These are phyloP conservation scores for Cheilosia variabilis DNA, from an alignment of 2,888 invertebrate species.

Conservation along the genomic window DNA sequence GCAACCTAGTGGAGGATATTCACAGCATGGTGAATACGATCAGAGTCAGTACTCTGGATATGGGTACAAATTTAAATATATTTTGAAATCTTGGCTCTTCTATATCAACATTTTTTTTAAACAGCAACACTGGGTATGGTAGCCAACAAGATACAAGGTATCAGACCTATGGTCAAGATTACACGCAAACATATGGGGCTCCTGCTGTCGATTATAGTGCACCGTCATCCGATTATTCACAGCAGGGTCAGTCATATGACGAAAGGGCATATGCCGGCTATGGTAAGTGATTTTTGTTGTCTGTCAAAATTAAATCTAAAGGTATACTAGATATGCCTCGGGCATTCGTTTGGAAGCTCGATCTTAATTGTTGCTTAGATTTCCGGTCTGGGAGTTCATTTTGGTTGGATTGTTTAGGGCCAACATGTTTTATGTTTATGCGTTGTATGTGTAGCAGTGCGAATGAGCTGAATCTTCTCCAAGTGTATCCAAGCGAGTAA, in stretches of 20 bases:
- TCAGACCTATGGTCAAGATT: slow-evolving; percentile 82
- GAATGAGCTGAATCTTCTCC: no score
- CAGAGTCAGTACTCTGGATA: slow-evolving; percentile 83
- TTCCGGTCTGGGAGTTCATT: no score
- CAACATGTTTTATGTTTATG: no score
- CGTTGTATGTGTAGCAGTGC: no score
- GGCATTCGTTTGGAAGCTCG: no score
- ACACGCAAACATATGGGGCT: slow-evolving; percentile 83
- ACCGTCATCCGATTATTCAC: slow-evolving; percentile 82
- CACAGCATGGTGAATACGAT: slow-evolving; percentile 82
- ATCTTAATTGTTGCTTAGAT: no score
- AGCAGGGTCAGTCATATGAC: slow-evolving; percentile 81
- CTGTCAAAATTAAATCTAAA: not conserved
- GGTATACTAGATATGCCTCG: no score
- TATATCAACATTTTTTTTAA: not conserved
- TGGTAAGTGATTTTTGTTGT: slow-evolving; percentile 79
- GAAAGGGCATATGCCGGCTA: slow-evolving; percentile 83
- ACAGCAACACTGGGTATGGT: slow-evolving; percentile 80
- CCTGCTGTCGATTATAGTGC: slow-evolving; percentile 83
- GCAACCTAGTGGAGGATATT: slow-evolving; percentile 80
- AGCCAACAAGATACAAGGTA: slow-evolving; percentile 82
- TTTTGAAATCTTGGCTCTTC: not conserved
- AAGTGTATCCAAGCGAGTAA: no score
- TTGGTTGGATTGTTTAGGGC: no score
- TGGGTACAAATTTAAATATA: slow-evolving; percentile 77